Evolutionary conservation across 2,113 vertebrate species (phyloP).

Genomic region (Vireo altiloquus): DNA sequence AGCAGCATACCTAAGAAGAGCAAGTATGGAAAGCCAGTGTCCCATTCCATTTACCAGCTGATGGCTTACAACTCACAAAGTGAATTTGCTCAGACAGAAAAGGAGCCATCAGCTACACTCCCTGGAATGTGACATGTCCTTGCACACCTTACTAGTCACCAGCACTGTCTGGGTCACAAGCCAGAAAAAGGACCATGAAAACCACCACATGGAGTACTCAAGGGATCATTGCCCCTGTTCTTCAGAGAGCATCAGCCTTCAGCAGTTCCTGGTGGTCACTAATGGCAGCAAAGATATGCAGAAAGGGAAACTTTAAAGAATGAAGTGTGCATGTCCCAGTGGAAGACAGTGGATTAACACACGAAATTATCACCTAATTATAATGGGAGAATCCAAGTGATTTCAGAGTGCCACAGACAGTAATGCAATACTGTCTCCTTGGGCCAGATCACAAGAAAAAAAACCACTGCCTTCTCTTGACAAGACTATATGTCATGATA

Average conservation of each 20-base stretch:
- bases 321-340: rapidly evolving
- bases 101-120: neutral
- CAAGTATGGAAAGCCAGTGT: neutral
- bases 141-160: neutral
- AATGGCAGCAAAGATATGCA: neutral
- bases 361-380: neutral
- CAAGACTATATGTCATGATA: neutral
- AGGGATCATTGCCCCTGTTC: neutral
- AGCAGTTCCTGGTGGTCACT: neutral
- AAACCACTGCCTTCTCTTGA: neutral
- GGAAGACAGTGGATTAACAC: neutral
- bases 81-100: neutral
- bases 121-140: neutral
- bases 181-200: neutral
- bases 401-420: neutral
- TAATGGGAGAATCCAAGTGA: neutral
- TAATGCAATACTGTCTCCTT: neutral
- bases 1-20: neutral
- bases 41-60: neutral
- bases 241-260: neutral
- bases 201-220: neutral
- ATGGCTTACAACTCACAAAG: neutral
- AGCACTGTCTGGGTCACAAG: neutral
- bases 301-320: neutral
- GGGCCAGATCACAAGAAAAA: neutral